Conservation (phyloP, 2,888 invertebrate species). For the Steinernema hermaphroditum region DNA sequence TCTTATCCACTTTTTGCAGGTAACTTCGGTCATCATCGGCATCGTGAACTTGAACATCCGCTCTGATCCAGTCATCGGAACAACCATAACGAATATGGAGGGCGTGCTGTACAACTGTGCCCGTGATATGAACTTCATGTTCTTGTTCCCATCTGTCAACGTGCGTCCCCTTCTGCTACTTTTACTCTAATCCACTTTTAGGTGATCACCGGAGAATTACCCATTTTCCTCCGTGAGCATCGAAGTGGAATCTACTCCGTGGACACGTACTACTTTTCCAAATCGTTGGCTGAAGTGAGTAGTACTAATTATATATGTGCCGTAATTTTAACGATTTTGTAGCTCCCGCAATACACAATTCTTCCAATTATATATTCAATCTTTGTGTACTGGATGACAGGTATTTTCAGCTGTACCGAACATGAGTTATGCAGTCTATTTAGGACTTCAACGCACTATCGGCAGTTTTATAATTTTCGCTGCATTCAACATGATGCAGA, state of each 20-base stretch:
- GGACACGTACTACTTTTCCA: slow-evolving; percentile 82
- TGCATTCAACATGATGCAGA: slow-evolving; percentile 44
- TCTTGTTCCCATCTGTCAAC: slow-evolving; percentile 87
- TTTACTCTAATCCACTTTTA: slow-evolving; percentile 65
- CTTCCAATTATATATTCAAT: slow-evolving; percentile 82
- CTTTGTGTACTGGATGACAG: slow-evolving; percentile 85
- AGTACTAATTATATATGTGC: not conserved
- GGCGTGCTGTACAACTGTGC: slow-evolving; percentile 60
- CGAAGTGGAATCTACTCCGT: slow-evolving; percentile 87
- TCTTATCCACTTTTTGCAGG: slow-evolving; percentile 34
- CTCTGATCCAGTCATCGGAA: slow-evolving; percentile 32
- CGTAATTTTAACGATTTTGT: slow-evolving; percentile 36
- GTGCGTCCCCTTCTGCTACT: slow-evolving; percentile 72
- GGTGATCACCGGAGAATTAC: slow-evolving; percentile 87
- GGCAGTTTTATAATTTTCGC: slow-evolving; percentile 47
- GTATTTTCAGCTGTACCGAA: slow-evolving; percentile 66
- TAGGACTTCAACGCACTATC: slow-evolving; percentile 39
- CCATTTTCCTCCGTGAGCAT: slow-evolving; percentile 85
- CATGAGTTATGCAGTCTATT: not conserved
- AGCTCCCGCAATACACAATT: slow-evolving; percentile 80
- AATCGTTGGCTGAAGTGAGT: slow-evolving; percentile 78
- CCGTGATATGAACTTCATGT: slow-evolving; percentile 84
- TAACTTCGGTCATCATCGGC: slow-evolving; percentile 51
- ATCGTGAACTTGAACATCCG: slow-evolving; percentile 49
- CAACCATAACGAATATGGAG: slow-evolving; percentile 47